Conservation (phyloP, 2,113 vertebrate genomes). For the Rhineura floridana region DNA sequence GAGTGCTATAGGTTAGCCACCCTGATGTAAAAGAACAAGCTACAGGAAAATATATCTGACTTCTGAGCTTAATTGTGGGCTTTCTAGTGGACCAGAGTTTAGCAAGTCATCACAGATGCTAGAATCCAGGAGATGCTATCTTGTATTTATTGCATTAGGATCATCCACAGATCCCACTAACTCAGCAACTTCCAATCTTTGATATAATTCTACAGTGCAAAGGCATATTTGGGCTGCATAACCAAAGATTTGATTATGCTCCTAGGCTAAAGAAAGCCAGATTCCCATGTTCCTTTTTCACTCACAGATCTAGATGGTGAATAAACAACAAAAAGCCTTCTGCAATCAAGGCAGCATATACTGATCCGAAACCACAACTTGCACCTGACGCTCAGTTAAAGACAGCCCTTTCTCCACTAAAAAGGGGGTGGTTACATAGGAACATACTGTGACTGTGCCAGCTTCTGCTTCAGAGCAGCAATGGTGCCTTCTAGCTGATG, state of each 20-base stretch:
- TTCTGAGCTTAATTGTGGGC: not conserved
- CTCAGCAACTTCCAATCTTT: not conserved
- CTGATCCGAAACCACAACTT: not conserved
- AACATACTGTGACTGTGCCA: conserved; percentile 87
- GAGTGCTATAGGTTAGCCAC: too few species aligned
- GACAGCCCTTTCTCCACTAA: not conserved
- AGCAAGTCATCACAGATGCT: not conserved
- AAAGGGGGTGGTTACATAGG: not conserved
- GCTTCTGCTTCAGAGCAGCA: conserved; percentile 79
- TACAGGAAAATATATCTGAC: not conserved
- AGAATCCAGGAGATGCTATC: not conserved
- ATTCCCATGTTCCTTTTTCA: not conserved
- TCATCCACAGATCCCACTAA: not conserved
- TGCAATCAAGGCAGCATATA: not conserved
- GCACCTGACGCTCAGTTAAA: not conserved
- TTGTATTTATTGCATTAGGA: not conserved
- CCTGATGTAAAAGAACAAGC: not conserved
- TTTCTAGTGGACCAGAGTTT: not conserved
- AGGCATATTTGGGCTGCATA: not conserved
- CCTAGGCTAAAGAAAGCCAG: not conserved
- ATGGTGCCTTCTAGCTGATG: conserved; percentile 84
- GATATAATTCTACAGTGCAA: not conserved
- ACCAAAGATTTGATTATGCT: not conserved
- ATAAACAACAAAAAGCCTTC: not conserved
- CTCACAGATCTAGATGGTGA: not conserved